A percentile compares a stretch with the other conserved stretches of the same genome.
Conservation (phyloP, 2,797 vertebrate genomes). For the Sandelia bainsii region DNA sequence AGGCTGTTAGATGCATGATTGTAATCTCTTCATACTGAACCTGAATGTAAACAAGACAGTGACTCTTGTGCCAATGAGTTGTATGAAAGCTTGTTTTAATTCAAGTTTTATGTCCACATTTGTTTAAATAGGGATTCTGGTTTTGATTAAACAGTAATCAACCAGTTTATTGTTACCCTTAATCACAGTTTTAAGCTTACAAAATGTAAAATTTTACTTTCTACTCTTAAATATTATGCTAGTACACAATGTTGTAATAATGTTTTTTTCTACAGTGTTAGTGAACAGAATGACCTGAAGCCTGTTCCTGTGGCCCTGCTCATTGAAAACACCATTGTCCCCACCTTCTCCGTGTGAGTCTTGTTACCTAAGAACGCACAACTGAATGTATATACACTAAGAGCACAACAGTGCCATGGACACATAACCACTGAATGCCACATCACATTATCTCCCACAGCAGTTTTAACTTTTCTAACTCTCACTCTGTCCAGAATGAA, state of each 20-base stretch:
- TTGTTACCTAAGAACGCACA: background rate
- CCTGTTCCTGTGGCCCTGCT: conserved; percentile 82
- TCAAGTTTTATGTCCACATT: background rate
- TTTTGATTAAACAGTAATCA: background rate
- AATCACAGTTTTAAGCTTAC: background rate
- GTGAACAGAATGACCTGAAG: conserved; percentile 87
- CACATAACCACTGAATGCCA: conserved; percentile 6
- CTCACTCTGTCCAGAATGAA: conserved; percentile 71
- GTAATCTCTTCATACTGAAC: background rate
- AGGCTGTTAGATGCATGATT: background rate
- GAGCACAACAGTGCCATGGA: conserved; percentile 4
- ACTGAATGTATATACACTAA: conserved; percentile 3
- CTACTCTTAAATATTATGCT: background rate
- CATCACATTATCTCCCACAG: conserved; percentile 8
- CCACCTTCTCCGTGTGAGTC: conserved; percentile 88
- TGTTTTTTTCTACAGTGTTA: conserved; percentile 82
- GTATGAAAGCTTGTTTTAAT: too few species aligned
- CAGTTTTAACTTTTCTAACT: conserved; percentile 1
- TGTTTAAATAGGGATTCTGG: background rate
- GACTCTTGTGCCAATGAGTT: background rate
- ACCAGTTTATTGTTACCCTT: background rate
- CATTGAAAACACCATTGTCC: conserved; percentile 88
- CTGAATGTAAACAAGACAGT: too few species aligned
- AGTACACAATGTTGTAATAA: conserved; percentile 2
- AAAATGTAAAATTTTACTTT: background rate